Base-by-base conservation (phyloP, 2,888 invertebrate species). In the Drosophila hawaiiensis region DNA sequence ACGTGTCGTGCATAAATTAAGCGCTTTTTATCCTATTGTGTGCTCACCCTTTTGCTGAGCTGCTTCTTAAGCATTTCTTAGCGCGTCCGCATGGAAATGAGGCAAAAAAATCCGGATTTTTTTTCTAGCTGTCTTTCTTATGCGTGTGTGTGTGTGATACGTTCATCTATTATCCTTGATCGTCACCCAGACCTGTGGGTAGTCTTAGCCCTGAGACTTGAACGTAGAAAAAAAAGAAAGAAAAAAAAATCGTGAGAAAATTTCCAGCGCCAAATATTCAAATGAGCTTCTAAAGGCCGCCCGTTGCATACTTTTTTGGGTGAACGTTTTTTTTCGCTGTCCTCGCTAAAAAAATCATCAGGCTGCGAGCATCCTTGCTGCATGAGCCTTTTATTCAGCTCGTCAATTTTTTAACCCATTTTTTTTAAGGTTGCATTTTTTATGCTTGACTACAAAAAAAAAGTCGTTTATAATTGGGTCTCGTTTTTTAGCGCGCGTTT, bases 101-200 rank as follows among this genome's bases (percentile, higher is more conserved):
- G 90, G 91, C 80, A 92, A 92, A 92, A 76, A 92, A 92, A 86
- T 84, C 89, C 78, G 87, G 90, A 90, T 91, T 92, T 92, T 90
- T 81, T 55, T 55, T 35, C 69, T 61, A 25, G 66, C 72, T 82
- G 80, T 80, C 75, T 86, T 79, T 63, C 69, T 80, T 69, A 49
- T 61, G 61, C 12, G 22, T 12, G 59, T 22, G 43, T 43, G 43
- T 68, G 62, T 86, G 69, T 71, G 70, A 71, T 65, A 72, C 78
- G 62, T 73, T 68, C 60, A 70, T 62, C 63, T 70, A 69, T 76
- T 85, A 82, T 90, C 76, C 80, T 90, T 81, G 88, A 83, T 84
- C 84, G 89, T 83, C 88, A 89, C 82, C 86, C 72, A 80, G 74
- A 68, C 56, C 89, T 89, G 84, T 82, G 90, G 84, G 82, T 86